Evolutionary conservation across 2,888 invertebrate species (phyloP).

Genomic region (Latheticus oryzae): DNA sequence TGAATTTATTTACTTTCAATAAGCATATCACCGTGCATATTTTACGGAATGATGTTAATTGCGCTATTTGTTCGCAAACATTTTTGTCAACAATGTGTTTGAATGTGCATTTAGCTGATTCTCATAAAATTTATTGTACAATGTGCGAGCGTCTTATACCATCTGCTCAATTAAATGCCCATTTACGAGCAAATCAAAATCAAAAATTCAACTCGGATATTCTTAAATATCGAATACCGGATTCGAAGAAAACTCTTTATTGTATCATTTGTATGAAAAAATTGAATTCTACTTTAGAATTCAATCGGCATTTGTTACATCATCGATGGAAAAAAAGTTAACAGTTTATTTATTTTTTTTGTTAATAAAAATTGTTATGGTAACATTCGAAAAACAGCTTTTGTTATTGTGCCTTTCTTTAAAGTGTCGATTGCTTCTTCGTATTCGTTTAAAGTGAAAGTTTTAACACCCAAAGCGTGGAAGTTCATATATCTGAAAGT

Average conservation of each 20-base stretch:
- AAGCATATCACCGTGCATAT: conserved; percentile 16
- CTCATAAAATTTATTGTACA: too few species aligned
- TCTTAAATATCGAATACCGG: not conserved
- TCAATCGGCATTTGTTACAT: too few species aligned
- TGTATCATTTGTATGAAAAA: conserved; percentile 12
- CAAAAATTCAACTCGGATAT: not conserved
- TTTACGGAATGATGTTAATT: not conserved
- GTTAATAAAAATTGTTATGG: not conserved
- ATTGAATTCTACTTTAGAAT: too few species aligned
- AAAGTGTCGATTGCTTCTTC: conserved; percentile 67
- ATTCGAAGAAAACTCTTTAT: not conserved
- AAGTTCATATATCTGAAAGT: conserved; percentile 71
- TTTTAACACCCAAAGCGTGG: conserved; percentile 70
- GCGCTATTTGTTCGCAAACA: not conserved
- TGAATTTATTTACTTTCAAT: conserved; percentile 14
- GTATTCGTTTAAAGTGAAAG: conserved; percentile 68
- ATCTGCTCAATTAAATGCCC: too few species aligned
- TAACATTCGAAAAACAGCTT: conserved; percentile 68
- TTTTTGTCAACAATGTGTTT: too few species aligned
- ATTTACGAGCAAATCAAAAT: not conserved
- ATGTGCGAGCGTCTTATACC: too few species aligned
- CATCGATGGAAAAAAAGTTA: too few species aligned
- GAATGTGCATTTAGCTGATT: too few species aligned
- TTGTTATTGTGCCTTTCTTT: conserved; percentile 68
- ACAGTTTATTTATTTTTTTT: not conserved